Base-by-base conservation (phyloP, 2,797 vertebrate species). In the Avahi laniger region DNA sequence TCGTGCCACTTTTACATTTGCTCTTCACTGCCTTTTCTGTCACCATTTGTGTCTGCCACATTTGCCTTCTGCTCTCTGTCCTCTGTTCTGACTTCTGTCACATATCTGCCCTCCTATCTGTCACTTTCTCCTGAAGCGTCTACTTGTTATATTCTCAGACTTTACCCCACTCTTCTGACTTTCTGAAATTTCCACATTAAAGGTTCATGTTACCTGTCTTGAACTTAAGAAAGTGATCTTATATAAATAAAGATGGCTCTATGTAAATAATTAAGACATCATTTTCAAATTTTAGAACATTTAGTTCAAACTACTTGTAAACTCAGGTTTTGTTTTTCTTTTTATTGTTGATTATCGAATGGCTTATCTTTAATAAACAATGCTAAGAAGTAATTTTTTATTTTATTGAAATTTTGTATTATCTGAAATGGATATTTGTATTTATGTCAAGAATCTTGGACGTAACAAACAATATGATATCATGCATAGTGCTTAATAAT, bases 361-460 rank as follows among this genome's bases (percentile, higher is more conserved):
- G 38, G 14, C 33, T 92, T 18, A 41, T 65, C 69, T 63, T 94
- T 94, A 91, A 50, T 94, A 69, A 90, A 73, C 2, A 89, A 54
- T 46, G 35, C 54, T 46, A 28, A 91, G 33, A 82, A 67, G 4
- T 63, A 86, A 73, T 65, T 52, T 89, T 96, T 84, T 73, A 61
- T 93, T 79, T 87, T 22, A 67, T 48, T 90, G 33, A 82, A 91
- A 2, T 73, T 73, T 82, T 87, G 0, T 70, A 41, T 85, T 63
- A 80, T 86, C 82, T 38, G 10, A 83, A 94, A 80, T 89, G 5
- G 41, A 33, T 61, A 84, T 94, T 92, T 96, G 17, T 80, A 78
- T 92, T 83, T n/a, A 33, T 75, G 41, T 72, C 65, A 82, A 76
- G 17, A 76, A n/a, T 91, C 41, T 93, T 22, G 0, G 11, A 82